phyloP scores from a whole-genome alignment of 2,888 invertebrate species.

The Trypoxylon attenuatum region DNA sequence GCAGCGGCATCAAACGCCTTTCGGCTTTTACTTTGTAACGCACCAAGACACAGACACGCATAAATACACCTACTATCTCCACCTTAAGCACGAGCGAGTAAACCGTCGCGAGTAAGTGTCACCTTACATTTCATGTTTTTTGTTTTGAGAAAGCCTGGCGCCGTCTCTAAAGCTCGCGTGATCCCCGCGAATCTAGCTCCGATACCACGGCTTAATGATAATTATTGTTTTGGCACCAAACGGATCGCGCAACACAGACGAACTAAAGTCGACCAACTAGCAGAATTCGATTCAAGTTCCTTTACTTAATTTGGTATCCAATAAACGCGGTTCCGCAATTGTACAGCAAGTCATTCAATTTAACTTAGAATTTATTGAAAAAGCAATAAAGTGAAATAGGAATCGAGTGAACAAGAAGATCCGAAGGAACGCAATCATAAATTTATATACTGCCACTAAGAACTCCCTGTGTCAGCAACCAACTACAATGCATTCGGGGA shows the following conservation, averaged over 20 bases:
- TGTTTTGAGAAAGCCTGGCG: slow-evolving; percentile 25
- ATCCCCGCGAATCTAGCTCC: neutral
- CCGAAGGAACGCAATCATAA: too few species aligned
- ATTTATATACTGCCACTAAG: slow-evolving; percentile 36
- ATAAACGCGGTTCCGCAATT: too few species aligned
- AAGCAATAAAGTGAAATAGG: too few species aligned
- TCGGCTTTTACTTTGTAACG: slow-evolving; percentile 29
- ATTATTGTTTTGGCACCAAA: slow-evolving; percentile 34
- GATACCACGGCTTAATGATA: slow-evolving; percentile 25
- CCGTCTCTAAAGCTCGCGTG: slow-evolving; percentile 13
- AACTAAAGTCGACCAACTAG: slow-evolving; percentile 1
- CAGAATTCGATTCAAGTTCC: slow-evolving; percentile 11
- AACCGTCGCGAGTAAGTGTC: neutral
- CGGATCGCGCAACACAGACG: slow-evolving; percentile 5
- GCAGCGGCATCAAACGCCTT: neutral
- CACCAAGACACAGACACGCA: neutral
- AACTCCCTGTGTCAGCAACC: neutral
- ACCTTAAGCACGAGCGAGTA: neutral
- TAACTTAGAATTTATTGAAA: too few species aligned
- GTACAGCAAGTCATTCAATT: too few species aligned
- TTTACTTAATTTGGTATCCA: too few species aligned
- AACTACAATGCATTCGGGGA: neutral
- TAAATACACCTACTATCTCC: neutral
- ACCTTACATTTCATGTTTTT: slow-evolving; percentile 21
- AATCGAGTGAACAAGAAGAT: too few species aligned